Conservation (phyloP, 2,113 vertebrate genomes). For the Esox niger region DNA sequence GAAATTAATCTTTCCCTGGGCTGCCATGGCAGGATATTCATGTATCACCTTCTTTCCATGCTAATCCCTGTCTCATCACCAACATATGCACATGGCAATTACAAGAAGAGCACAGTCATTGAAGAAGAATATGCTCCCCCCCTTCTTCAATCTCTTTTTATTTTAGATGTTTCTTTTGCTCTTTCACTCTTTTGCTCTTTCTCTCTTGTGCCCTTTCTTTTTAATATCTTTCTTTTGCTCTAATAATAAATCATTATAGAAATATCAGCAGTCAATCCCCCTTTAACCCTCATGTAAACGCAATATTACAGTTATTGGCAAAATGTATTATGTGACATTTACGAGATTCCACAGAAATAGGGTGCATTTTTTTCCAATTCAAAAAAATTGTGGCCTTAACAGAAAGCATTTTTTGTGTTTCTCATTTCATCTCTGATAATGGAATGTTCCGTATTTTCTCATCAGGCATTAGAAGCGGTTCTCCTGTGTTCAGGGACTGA, state of each 20-base stretch:
- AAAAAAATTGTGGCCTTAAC: too few relatives aligned
- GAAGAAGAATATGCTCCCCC: constrained; percentile 39
- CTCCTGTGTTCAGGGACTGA: constrained; percentile 11
- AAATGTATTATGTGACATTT: constrained; percentile 41
- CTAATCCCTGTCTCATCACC: constrained; percentile 61
- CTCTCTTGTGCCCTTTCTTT: constrained; percentile 16
- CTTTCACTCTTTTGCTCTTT: constrained; percentile 7
- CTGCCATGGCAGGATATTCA: constrained; percentile 71
- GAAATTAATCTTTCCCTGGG: constrained; percentile 67
- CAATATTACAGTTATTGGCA: constrained; percentile 22
- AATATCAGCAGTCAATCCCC: neutral
- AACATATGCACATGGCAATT: constrained; percentile 57
- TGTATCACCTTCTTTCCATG: constrained; percentile 55
- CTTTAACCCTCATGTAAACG: constrained; percentile 10
- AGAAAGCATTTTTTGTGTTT: too few relatives aligned
- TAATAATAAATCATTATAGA: neutral
- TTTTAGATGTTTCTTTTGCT: constrained; percentile 1
- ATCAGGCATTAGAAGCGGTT: neutral
- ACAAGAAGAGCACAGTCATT: constrained; percentile 38
- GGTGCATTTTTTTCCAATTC: too few relatives aligned
- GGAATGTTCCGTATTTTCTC: neutral
- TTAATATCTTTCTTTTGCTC: neutral
- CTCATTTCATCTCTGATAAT: too few relatives aligned
- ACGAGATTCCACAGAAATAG: constrained; percentile 5
- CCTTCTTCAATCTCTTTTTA: neutral